A percentile compares a stretch with the other conserved stretches of the same genome.
These are phyloP conservation scores for Lota lota DNA, from an alignment of 2,113 vertebrate genomes.

Conservation along the genomic window DNA sequence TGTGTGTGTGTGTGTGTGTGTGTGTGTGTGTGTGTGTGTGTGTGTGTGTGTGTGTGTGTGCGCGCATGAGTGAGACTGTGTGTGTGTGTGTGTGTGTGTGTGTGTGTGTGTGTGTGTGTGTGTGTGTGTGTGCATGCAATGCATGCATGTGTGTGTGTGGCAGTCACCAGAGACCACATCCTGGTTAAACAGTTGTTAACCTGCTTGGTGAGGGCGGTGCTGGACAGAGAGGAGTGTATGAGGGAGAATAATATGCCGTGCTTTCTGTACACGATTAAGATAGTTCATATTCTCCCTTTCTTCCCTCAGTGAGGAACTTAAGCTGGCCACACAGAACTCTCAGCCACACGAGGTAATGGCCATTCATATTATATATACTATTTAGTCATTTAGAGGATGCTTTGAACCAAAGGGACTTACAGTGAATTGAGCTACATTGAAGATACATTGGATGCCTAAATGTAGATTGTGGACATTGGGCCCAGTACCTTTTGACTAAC, in stretches of 20 bases:
- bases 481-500: too few relatives aligned
- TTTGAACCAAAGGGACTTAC: too few relatives aligned
- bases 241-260: not conserved
- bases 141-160: not conserved
- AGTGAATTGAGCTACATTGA: too few relatives aligned
- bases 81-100: not conserved
- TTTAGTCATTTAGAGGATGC: too few relatives aligned
- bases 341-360: conserved; percentile 78
- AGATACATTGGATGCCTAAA: too few relatives aligned
- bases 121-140: too few relatives aligned
- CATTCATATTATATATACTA: not conserved
- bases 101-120: conserved; percentile 9
- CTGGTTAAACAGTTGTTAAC: not conserved
- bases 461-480: not conserved
- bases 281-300: conserved; percentile 1
- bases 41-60: not conserved
- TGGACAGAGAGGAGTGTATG: conserved; percentile 15
- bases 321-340: conserved; percentile 86
- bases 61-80: too few relatives aligned
- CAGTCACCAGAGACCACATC: too few relatives aligned
- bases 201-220: not conserved
- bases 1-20: not conserved
- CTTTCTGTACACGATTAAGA: not conserved
- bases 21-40: conserved; percentile 1
- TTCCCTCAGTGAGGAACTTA: conserved; percentile 82